phyloP scores from a whole-genome alignment of 2,113 vertebrate species.

The Odontesthes bonariensis region DNA sequence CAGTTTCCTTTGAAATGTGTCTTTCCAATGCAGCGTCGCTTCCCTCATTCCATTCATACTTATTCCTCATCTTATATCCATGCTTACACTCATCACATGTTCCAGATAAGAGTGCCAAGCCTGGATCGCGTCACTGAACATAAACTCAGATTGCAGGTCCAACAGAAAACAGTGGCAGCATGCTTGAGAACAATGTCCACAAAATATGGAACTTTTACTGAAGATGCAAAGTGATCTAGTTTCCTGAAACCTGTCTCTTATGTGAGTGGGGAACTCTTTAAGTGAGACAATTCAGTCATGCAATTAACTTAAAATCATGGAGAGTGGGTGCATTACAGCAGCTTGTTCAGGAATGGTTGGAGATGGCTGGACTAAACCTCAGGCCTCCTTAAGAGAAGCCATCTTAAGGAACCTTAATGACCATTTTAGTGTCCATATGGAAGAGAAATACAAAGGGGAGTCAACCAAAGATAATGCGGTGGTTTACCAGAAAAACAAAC shows the following conservation, averaged over 20 bases:
- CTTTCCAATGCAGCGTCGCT: constrained; percentile 46
- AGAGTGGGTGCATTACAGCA: constrained; percentile 26
- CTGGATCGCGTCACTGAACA: constrained; percentile 12
- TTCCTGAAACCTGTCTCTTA: neutral
- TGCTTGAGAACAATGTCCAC: constrained; percentile 56
- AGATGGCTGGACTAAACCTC: constrained; percentile 40
- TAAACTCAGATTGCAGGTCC: constrained; percentile 69
- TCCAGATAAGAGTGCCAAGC: constrained; percentile 20
- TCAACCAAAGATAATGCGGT: constrained; percentile 50
- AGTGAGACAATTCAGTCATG: constrained; percentile 48
- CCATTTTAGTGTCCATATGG: constrained; percentile 81
- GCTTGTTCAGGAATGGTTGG: constrained; percentile 21
- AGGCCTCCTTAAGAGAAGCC: constrained; percentile 58
- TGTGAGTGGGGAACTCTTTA: neutral
- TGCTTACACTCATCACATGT: constrained; percentile 40
- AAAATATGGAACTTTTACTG: constrained; percentile 26
- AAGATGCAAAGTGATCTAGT: constrained; percentile 32
- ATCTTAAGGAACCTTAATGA: constrained; percentile 55
- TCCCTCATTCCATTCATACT: constrained; percentile 61
- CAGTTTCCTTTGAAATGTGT: constrained; percentile 38
- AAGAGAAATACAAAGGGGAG: constrained; percentile 76
- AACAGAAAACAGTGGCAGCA: constrained; percentile 73
- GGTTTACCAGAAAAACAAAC: constrained; percentile 44
- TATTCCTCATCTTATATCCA: constrained; percentile 43
- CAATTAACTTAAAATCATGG: constrained; percentile 30